A percentile compares a stretch with the other conserved stretches of the same genome.
Evolutionary conservation across 2,113 vertebrate genomes (phyloP).

Genomic region (Corythaixoides concolor): DNA sequence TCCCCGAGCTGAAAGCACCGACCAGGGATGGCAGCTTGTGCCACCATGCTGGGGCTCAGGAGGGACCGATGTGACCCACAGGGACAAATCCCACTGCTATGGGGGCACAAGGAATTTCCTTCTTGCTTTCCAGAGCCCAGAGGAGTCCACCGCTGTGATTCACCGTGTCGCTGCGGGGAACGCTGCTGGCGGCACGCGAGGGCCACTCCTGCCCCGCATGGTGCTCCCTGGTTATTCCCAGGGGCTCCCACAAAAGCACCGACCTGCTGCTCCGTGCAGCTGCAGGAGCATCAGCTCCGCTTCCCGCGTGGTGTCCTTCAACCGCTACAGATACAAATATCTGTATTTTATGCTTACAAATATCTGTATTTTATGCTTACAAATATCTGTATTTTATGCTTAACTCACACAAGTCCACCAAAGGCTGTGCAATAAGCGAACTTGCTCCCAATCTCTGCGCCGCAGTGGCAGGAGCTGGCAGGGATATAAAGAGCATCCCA

Average conservation of each 20-base stretch:
- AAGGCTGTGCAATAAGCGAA: too few relatives aligned
- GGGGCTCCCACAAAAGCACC: not conserved
- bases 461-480: too few relatives aligned
- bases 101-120: not conserved
- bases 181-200: not conserved
- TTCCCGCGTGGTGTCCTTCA: not conserved
- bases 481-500: not conserved
- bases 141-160: not conserved
- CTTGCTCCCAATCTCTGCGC: too few relatives aligned
- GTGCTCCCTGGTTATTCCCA: not conserved
- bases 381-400: too few relatives aligned
- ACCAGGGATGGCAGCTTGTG: not conserved
- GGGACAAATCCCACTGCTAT: not conserved
- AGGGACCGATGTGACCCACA: fast-evolving
- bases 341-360: too few relatives aligned
- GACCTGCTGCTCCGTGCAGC: not conserved
- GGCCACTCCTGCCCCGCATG: not conserved
- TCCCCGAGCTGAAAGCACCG: not conserved
- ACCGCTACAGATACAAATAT: not conserved
- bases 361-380: too few relatives aligned
- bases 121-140: not conserved
- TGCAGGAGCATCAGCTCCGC: not conserved
- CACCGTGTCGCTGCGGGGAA: not conserved
- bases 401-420: too few relatives aligned
- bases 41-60: fast-evolving